Evolutionary conservation across 1,140 invertebrate species (phyloP), one percentile per base, ranked within the genome.

Genomic region (Pomacea maculata): DNA sequence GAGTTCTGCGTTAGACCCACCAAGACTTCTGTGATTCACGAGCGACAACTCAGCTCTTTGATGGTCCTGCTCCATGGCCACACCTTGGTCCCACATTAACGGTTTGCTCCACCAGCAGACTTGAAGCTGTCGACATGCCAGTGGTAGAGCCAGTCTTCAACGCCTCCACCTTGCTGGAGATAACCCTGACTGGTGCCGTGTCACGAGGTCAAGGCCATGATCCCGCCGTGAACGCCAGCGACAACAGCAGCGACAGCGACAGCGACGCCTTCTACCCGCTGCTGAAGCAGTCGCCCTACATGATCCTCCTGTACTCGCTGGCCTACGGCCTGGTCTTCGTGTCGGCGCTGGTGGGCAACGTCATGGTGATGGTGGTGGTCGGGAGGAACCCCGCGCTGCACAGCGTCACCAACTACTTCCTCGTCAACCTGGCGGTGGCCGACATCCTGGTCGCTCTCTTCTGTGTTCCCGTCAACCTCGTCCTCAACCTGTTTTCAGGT

Each of bases 371-470:
- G 85, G 92, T 95, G 5, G 96, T 96, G 0, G 96, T 98, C 1
- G 95, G 95, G 82, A 92, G 95, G 63, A 97, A 97, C 88, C 94
- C 94, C 57, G 93, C 93, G 0, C 97, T 98, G 96, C 93, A 96
- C 73, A 97, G 95, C 87, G 96, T 97, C 10, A 98, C 96, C 0
- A 98, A 98, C 91, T 96, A 96, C 88, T 97, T 98, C 91, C 96
- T 98, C 84, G 96, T 97, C 15, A 98, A 98, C 89, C 92, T 98
- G 83, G 96, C 97, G 0, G 92, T 97, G 0, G 96, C 97, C 1
- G 97, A 98, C 90, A 95, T 98, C 78, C 93, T 98, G 87, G 97
- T 98, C 68, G 94, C 98, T 75, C 87, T 98, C 9, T 94, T 97
- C 80, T 98, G 97, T 89, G 92, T 97, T 70, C 96, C 96, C 0